Evolutionary conservation across 2,113 vertebrate species (phyloP).

Genomic region (Halichoerus grypus): DNA sequence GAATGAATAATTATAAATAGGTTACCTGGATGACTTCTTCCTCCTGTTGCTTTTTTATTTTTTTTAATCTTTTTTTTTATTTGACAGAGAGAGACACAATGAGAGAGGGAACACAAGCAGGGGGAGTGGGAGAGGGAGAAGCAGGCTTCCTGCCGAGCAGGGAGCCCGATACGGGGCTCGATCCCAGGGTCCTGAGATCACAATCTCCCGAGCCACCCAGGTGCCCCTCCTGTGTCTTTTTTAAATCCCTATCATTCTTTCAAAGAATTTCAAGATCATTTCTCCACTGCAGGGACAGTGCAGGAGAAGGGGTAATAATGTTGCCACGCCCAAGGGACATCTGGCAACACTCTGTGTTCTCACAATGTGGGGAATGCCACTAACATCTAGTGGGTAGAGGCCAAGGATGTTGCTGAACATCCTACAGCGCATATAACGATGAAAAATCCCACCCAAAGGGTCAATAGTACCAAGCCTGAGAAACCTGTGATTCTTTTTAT

Average conservation of each 20-base stretch:
- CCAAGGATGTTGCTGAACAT: not conserved
- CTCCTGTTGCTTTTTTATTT: slow-evolving; percentile 7
- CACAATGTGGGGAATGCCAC: not conserved
- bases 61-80: slow-evolving; percentile 30
- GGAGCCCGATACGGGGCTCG: too few relatives aligned
- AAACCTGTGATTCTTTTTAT: not conserved
- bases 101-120: too few relatives aligned
- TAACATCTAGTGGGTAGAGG: not conserved
- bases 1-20: not conserved
- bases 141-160: too few relatives aligned
- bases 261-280: not conserved
- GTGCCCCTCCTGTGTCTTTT: not conserved
- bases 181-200: too few relatives aligned
- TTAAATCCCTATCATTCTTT: slow-evolving; percentile 18
- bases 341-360: not conserved
- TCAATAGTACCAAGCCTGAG: not conserved
- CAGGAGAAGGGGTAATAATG: not conserved
- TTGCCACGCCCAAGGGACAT: not conserved
- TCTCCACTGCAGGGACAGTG: not conserved
- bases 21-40: not conserved
- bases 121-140: too few relatives aligned
- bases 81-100: too few relatives aligned
- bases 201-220: too few relatives aligned
- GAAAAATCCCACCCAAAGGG: not conserved
- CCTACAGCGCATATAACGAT: not conserved